A percentile compares a stretch with the other conserved stretches of the same genome.
These are phyloP conservation scores for Intellagama lesueurii DNA, from an alignment of 2,797 vertebrate species.

Conservation along the genomic window DNA sequence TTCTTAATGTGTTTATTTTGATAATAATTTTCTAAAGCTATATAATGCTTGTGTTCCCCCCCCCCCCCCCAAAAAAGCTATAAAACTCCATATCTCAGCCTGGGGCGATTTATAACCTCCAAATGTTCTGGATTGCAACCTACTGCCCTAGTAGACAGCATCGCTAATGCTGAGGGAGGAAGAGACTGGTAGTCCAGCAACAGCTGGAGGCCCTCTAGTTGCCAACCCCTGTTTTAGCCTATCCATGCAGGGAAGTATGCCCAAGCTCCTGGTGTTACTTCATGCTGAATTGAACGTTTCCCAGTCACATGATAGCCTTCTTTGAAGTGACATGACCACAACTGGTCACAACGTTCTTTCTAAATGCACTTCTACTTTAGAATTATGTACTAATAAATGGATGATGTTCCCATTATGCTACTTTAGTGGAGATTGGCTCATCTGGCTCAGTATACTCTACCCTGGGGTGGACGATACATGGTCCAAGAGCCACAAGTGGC, in stretches of 20 bases:
- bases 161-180: background rate
- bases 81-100: no score
- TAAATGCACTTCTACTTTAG: background rate
- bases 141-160: background rate
- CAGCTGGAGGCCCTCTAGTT: background rate
- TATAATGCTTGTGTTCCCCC: background rate
- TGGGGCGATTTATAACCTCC: background rate
- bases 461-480: background rate
- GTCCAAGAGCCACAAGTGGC: no score
- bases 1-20: background rate
- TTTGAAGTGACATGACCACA: background rate
- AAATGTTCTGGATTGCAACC: background rate
- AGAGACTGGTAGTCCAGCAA: background rate
- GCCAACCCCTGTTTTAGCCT: background rate
- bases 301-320: background rate
- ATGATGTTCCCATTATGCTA: background rate
- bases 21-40: background rate
- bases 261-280: background rate
- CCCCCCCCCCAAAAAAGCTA: no score
- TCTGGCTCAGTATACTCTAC: background rate
- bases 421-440: background rate
- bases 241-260: background rate
- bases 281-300: background rate
- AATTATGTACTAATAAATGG: background rate
- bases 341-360: background rate